phyloP scores from a whole-genome alignment of 2,888 invertebrate species.

The Polyommatus icarus region DNA sequence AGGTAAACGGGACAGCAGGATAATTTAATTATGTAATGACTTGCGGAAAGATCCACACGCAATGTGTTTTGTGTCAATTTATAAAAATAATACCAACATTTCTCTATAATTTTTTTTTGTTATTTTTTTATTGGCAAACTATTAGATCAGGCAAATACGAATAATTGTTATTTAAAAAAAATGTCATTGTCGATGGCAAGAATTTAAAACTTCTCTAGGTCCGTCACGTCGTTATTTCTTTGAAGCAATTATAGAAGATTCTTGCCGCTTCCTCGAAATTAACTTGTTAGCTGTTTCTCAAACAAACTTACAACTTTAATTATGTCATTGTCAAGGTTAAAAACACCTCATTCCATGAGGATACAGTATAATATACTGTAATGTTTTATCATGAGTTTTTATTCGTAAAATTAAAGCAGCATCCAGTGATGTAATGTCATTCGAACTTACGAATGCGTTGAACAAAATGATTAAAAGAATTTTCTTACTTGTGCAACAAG shows the following conservation, averaged over 20 bases:
- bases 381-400: neutral
- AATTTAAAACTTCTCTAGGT: constrained; percentile 38
- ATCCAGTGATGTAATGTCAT: constrained; percentile 14
- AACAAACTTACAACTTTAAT: constrained; percentile 34
- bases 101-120: neutral
- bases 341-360: constrained; percentile 15
- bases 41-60: neutral
- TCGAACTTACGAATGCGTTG: constrained; percentile 1
- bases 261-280: constrained; percentile 50
- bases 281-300: constrained; percentile 49
- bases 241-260: constrained; percentile 60
- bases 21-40: constrained; percentile 13
- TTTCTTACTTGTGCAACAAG: neutral
- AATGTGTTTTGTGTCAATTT: neutral
- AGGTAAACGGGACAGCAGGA: neutral
- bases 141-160: neutral
- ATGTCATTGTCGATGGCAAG: neutral
- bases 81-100: neutral
- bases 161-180: no score
- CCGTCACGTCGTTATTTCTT: constrained; percentile 46
- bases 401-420: neutral
- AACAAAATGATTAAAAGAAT: neutral
- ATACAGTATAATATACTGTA: constrained; percentile 30
- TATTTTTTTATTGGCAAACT: neutral
- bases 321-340: constrained; percentile 21